These are phyloP conservation scores for Drosophila biarmipes DNA, from an alignment of 1,140 invertebrate genomes.

Conservation along the genomic window DNA sequence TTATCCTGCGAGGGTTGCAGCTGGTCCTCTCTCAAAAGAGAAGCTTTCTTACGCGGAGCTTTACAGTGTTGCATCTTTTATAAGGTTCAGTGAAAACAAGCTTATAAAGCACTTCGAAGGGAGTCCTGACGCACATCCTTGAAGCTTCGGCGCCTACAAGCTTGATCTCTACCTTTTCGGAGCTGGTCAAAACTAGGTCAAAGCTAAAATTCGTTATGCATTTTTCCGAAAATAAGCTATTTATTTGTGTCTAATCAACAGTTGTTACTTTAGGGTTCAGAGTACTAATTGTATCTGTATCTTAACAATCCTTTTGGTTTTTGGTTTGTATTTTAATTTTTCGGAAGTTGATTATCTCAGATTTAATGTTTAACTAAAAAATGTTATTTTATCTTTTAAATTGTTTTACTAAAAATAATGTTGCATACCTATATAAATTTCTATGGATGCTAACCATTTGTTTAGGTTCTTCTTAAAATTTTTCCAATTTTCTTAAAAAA, in stretches of 20 bases:
- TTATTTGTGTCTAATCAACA: slow-evolving; percentile 15
- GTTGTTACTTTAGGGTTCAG: not conserved
- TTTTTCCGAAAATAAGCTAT: slow-evolving; percentile 13
- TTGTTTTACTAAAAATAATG: too few species aligned
- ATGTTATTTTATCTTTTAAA: too few species aligned
- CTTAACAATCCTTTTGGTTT: not conserved
- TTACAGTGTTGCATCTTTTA: slow-evolving; percentile 48
- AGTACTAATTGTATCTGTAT: not conserved
- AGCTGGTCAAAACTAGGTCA: slow-evolving; percentile 16
- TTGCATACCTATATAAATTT: too few species aligned
- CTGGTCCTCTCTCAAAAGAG: slow-evolving; percentile 25
- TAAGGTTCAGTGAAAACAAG: slow-evolving; percentile 22
- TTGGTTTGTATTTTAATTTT: too few species aligned
- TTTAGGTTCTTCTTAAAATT: too few species aligned
- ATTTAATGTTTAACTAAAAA: too few species aligned
- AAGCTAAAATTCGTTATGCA: slow-evolving; percentile 16
- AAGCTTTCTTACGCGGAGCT: slow-evolving; percentile 33
- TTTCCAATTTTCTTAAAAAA: too few species aligned
- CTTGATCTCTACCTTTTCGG: slow-evolving; percentile 6
- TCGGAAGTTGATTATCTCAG: too few species aligned
- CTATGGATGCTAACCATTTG: too few species aligned
- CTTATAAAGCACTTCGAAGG: slow-evolving; percentile 11
- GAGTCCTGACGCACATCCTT: not conserved
- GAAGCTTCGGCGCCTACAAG: slow-evolving; percentile 6
- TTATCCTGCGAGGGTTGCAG: slow-evolving; percentile 41